Evolutionary conservation across 2,888 invertebrate species (phyloP), one percentile per base, ranked within the genome.

Genomic region (Aphodius sticticus): DNA sequence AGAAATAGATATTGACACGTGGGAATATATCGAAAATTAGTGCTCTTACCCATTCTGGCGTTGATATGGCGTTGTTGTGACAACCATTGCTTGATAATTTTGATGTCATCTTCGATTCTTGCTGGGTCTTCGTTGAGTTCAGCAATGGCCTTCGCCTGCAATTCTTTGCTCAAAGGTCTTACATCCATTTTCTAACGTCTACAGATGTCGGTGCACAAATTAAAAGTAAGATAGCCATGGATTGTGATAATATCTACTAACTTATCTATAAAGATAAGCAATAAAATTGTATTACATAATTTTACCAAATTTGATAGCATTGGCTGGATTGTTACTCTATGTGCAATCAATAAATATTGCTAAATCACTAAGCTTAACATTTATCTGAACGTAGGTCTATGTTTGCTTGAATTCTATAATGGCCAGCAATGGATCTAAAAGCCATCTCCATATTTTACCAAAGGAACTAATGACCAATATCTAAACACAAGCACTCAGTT

Each of bases 11-110:
- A 5, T 12, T 5, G 12, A 53, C 12, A 53, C 53, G 53, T 53
- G 4, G 53, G 12, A 53, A 53, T 53, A 53, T 26, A 26, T 26
- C 53, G 53, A 53, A n/a, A 53, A 16, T 16, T 69, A 69, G 15
- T 26, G 26, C 26, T 3, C 38, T 93, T 92, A 87, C 92, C 93
- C 86, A 90, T 91, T 86, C 92, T 90, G 7, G 91, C 91, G 82
- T 87, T 89, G 26, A 93, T 85, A 85, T 93, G 92, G 0, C 91
- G 91, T 84, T 92, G 92, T 84, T 92, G 91, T 2, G 88, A 86
- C 12, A 93, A 84, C 93, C 93, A 93, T 69, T 91, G 90, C 83
- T 90, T 91, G 16, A 93, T 87, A 83, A 90, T 88, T 77, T 90
- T 87, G 69, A 93, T 86, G 84, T 92, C 91, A 78, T 89, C 88